phyloP scores from a whole-genome alignment of 2,888 invertebrate species.

The Scaptomyza flava region DNA sequence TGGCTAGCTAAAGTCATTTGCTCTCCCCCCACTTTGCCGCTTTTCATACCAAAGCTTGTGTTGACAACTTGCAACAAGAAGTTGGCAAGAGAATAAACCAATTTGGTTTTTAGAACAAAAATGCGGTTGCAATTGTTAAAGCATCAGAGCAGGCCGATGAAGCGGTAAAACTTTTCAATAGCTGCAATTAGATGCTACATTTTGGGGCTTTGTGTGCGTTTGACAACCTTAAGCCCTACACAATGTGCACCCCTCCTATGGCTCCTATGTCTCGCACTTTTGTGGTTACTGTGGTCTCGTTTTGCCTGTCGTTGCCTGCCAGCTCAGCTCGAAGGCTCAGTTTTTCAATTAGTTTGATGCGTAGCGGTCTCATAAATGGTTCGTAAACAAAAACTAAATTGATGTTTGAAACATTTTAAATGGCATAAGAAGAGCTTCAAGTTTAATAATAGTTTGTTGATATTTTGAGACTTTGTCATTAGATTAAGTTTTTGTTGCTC shows the following conservation, averaged over 20 bases:
- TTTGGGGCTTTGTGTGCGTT: slow-evolving; percentile 55
- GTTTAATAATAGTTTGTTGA: neutral
- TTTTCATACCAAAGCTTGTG: neutral
- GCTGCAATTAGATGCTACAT: slow-evolving; percentile 70
- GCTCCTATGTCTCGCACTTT: neutral
- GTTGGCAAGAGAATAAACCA: slow-evolving; percentile 67
- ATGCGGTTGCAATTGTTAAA: slow-evolving; percentile 44
- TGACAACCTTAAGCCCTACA: slow-evolving; percentile 11
- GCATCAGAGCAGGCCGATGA: slow-evolving; percentile 6
- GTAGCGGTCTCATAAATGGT: slow-evolving; percentile 46
- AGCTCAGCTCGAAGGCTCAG: slow-evolving; percentile 45
- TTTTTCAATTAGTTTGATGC: slow-evolving; percentile 70
- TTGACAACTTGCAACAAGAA: slow-evolving; percentile 35
- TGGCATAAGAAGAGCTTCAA: neutral
- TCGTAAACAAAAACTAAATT: slow-evolving; percentile 21
- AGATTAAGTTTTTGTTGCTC: no score
- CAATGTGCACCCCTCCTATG: neutral
- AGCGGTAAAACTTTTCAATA: slow-evolving; percentile 39
- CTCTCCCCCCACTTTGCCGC: neutral
- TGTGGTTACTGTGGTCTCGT: slow-evolving; percentile 6
- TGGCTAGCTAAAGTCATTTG: slow-evolving; percentile 1
- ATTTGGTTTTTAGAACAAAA: slow-evolving; percentile 52
- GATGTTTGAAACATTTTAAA: neutral
- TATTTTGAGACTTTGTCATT: no score
- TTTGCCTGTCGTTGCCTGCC: slow-evolving; percentile 16